A percentile compares a stretch with the other conserved stretches of the same genome.
These are phyloP conservation scores for Melanotaenia duboulayi DNA, from an alignment of 2,113 vertebrate genomes.

Conservation along the genomic window DNA sequence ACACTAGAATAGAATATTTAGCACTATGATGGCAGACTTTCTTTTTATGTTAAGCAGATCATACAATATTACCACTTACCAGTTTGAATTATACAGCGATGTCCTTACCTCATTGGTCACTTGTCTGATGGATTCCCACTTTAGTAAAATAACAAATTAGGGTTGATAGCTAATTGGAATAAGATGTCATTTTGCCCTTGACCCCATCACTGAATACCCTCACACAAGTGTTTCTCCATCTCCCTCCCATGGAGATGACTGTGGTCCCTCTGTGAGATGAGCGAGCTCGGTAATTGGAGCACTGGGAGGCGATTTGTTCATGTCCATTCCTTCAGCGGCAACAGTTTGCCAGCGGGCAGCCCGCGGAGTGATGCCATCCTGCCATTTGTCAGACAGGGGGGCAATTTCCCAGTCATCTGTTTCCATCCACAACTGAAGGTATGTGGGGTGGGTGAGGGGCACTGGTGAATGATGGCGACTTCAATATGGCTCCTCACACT, in stretches of 20 bases:
- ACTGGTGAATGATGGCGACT: constrained; percentile 57
- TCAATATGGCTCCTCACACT: constrained; percentile 53
- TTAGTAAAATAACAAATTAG: constrained; percentile 62
- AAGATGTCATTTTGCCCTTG: constrained; percentile 69
- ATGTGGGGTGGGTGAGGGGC: constrained; percentile 19
- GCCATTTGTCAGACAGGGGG: constrained; percentile 75
- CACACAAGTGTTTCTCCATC: constrained; percentile 51
- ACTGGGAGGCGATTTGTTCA: constrained; percentile 71
- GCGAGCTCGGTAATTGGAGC: constrained; percentile 70
- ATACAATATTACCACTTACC: constrained; percentile 32
- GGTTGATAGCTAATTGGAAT: constrained; percentile 64
- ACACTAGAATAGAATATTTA: constrained; percentile 51
- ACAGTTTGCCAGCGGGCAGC: constrained; percentile 72
- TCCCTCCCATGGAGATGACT: constrained; percentile 51
- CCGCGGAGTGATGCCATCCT: constrained; percentile 63
- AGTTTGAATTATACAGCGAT: constrained; percentile 69
- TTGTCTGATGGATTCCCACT: constrained; percentile 48
- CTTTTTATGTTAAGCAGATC: constrained; percentile 30
- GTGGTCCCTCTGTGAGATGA: constrained; percentile 69
- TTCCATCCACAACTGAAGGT: constrained; percentile 67
- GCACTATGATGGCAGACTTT: constrained; percentile 26
- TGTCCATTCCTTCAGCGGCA: constrained; percentile 63
- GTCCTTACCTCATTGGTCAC: constrained; percentile 45
- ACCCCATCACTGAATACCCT: constrained; percentile 57
- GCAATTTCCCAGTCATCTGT: constrained; percentile 75